phyloP scores from a whole-genome alignment of 1,140 invertebrate genomes.

The Ostrea edulis region DNA sequence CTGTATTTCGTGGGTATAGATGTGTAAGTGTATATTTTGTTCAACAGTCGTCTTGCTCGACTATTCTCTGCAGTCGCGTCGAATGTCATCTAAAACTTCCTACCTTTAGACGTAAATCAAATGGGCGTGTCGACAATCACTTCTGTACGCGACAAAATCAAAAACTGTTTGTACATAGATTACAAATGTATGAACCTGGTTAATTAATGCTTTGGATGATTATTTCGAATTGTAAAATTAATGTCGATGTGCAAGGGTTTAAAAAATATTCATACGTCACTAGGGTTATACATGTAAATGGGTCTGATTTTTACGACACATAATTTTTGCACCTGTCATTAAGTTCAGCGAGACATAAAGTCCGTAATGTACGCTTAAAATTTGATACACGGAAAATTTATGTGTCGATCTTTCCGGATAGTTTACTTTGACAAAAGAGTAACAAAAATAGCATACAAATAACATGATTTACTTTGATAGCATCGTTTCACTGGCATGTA shows the following conservation, averaged over 20 bases:
- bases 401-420: neutral
- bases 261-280: neutral
- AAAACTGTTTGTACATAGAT: neutral
- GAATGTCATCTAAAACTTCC: constrained; percentile 2
- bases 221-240: neutral
- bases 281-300: neutral
- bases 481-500: neutral
- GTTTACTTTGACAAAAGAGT: constrained; percentile 6
- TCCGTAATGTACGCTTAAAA: neutral
- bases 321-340: constrained; percentile 27
- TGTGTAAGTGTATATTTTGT: neutral
- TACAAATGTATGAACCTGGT: neutral
- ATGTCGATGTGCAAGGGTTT: neutral
- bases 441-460: neutral
- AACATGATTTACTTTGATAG: neutral
- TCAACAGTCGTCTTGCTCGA: neutral
- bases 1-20: neutral
- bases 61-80: neutral
- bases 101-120: neutral
- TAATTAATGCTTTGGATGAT: neutral
- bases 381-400: neutral
- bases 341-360: neutral
- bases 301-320: neutral
- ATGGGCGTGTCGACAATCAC: neutral
- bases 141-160: neutral